A percentile compares a stretch with the other conserved stretches of the same genome.
Conservation (phyloP, 2,113 vertebrate species). For the Boulengerochromis microlepis region DNA sequence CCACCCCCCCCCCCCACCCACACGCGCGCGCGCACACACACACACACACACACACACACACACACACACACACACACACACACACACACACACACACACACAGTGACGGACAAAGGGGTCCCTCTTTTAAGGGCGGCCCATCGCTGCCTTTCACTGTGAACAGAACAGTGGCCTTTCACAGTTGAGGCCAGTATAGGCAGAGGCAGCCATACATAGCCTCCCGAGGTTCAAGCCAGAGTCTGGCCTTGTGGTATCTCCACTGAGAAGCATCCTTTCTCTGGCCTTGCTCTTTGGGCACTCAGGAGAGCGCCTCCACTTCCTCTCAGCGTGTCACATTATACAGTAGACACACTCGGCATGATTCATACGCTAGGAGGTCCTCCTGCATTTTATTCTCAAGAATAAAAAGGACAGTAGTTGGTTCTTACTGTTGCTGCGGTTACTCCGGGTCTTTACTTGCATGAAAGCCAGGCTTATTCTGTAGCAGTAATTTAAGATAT, state of each 20-base stretch:
- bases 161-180: constrained; percentile 71
- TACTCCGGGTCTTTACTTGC: not conserved
- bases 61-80: not conserved
- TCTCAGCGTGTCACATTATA: constrained; percentile 40
- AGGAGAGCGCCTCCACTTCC: constrained; percentile 50
- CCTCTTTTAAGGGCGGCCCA: constrained; percentile 63
- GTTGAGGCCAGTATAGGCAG: constrained; percentile 51
- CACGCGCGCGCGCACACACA: constrained; percentile 19
- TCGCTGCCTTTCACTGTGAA: constrained; percentile 68
- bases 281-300: constrained; percentile 27
- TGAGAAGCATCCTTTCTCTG: constrained; percentile 51
- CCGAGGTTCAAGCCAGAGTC: constrained; percentile 49
- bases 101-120: constrained; percentile 60
- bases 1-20: too few relatives aligned
- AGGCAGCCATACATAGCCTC: constrained; percentile 53
- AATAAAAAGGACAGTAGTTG: constrained; percentile 20
- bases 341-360: constrained; percentile 42
- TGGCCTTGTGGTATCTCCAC: constrained; percentile 44
- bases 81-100: constrained; percentile 32
- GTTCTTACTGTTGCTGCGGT: not conserved
- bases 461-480: not conserved
- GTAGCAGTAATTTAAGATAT: not conserved
- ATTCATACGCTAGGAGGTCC: constrained; percentile 42
- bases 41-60: constrained; percentile 31
- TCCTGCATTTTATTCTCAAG: constrained; percentile 22